Evolutionary conservation across 2,797 vertebrate genomes (phyloP), one percentile per base, ranked within the genome.

Genomic region (Chlorospingus flavigularis): DNA sequence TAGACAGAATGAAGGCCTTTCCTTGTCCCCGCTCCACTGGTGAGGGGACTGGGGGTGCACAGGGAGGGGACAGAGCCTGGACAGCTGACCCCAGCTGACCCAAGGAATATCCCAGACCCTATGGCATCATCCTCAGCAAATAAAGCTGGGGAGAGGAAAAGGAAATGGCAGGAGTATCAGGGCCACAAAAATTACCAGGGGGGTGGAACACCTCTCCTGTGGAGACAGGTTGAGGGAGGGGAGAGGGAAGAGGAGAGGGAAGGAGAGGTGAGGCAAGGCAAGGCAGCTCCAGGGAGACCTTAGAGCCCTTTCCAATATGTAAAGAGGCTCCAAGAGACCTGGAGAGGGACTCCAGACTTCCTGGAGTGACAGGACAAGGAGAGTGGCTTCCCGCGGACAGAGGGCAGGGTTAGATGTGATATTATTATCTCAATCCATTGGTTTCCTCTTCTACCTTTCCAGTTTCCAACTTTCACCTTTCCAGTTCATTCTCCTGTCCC

Each of bases 181-280:
- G 2, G n/a, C 8, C 54, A 53, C 39, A 45, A 30, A 60, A 53
- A 53, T 60, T 53, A 60, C 4, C 23, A 60, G 62, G 45, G 23
- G 26, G 5, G 24, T 45, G 16, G 17, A 60, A 53, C 19, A 39
- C 7, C 37, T 75, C 24, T 33, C 13, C 28, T 33, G 3, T 30
- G 13, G 19, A 85, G 28, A 19, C 8, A n/a, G 39, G 28, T 43
- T 50, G 26, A 30, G 17, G 8, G n/a, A 31, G 7, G 26, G 21
- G 3, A 31, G 31, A 50, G 9, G 13, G 16, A 17, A 47, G 50
- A 25, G 7, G 24, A 10, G 19, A 35, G 19, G 13, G 8, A 15
- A 24, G 25, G 21, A 1, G 10, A 30, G 14, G 48, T 16, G 3
- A 60, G 31, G 47, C 4, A 9, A 76, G 25, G 24, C 1, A 0